phyloP scores from a whole-genome alignment of 1,140 invertebrate species.

The Scaptomyza montana region DNA sequence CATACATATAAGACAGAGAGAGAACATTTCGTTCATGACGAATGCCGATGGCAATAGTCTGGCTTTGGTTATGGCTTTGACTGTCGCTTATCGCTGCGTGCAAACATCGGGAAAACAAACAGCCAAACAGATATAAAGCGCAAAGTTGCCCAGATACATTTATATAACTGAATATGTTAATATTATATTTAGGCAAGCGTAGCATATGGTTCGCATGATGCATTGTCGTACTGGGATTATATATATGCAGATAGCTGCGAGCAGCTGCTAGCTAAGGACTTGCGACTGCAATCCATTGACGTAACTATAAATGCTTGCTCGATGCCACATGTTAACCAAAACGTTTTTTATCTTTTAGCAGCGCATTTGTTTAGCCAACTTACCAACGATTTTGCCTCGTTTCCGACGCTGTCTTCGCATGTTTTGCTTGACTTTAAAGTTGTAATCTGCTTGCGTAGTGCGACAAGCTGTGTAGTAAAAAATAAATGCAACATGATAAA shows the following conservation, averaged over 20 bases:
- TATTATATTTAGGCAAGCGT: neutral
- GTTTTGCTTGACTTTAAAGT: conserved; percentile 58
- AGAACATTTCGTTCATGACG: conserved; percentile 13
- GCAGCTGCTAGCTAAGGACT: neutral
- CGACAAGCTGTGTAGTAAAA: conserved; percentile 61
- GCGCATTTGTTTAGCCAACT: conserved; percentile 39
- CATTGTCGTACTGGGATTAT: conserved; percentile 15
- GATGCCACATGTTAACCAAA: conserved; percentile 27
- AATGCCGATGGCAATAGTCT: neutral
- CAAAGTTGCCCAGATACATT: conserved; percentile 22
- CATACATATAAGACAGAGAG: conserved; percentile 4
- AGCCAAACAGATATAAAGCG: conserved; percentile 31
- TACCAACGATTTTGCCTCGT: conserved; percentile 51
- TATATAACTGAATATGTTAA: conserved; percentile 7
- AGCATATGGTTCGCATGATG: conserved; percentile 7
- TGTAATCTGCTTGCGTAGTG: conserved; percentile 68
- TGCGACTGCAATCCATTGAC: conserved; percentile 19
- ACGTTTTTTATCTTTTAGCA: conserved; percentile 11
- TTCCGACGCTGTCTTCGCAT: conserved; percentile 35
- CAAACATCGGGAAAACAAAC: conserved; percentile 37
- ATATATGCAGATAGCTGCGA: neutral
- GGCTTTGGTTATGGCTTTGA: conserved; percentile 1
- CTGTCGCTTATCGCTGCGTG: conserved; percentile 40
- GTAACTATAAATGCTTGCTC: conserved; percentile 5
- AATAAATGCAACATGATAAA: conserved; percentile 13